Percentiles rank a stretch among this genome's conserved stretches.
Evolutionary conservation across 2,888 invertebrate genomes (phyloP).

Genomic region (Orchestes rusci): DNA sequence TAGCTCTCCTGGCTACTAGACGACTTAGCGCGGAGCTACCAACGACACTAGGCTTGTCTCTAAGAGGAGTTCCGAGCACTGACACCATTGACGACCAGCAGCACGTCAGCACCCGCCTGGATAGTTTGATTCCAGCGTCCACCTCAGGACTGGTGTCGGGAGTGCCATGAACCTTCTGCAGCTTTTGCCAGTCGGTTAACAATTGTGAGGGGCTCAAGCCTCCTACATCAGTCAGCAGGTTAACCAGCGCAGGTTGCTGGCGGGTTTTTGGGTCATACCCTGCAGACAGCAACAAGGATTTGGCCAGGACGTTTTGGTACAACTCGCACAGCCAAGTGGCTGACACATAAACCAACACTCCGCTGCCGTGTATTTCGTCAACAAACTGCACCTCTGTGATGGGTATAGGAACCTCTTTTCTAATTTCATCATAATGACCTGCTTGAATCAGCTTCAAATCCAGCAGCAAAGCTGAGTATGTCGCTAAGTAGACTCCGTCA

Average conservation of each 20-base stretch:
- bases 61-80: conserved; percentile 71
- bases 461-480: conserved; percentile 75
- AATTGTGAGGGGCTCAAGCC: conserved; percentile 78
- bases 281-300: conserved; percentile 62
- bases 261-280: conserved; percentile 53
- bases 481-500: conserved; percentile 88
- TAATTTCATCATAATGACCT: conserved; percentile 60
- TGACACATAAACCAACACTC: conserved; percentile 86
- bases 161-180: conserved; percentile 66
- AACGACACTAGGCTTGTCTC: conserved; percentile 26
- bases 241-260: conserved; percentile 60
- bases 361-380: conserved; percentile 86
- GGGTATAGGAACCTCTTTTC: conserved; percentile 49
- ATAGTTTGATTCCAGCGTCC: conserved; percentile 72
- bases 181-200: conserved; percentile 77
- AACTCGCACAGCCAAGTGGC: conserved; percentile 90
- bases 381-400: conserved; percentile 83
- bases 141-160: conserved; percentile 64
- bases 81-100: conserved; percentile 91
- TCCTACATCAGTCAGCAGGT: conserved; percentile 74
- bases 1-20: conserved; percentile 52
- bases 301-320: conserved; percentile 77
- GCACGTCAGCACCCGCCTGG: conserved; percentile 73
- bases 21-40: conserved; percentile 47
- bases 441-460: conserved; percentile 71